These are phyloP conservation scores for Germaria angustata DNA, from an alignment of 2,888 invertebrate genomes.

Conservation along the genomic window DNA sequence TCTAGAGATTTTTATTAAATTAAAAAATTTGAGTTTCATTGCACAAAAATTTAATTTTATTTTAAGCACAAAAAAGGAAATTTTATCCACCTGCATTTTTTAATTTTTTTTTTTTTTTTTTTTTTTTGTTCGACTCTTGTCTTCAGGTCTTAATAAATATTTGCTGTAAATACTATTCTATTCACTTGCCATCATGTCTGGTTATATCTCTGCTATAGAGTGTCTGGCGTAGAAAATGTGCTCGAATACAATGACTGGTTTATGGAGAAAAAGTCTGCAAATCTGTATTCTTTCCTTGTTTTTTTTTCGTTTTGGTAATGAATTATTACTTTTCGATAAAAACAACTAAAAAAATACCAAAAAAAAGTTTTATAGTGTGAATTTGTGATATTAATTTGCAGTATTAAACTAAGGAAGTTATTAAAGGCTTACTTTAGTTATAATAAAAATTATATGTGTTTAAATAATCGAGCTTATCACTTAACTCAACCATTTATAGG, in stretches of 20 bases:
- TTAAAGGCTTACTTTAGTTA: background rate
- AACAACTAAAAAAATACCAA: conserved; percentile 45
- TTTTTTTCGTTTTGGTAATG: conserved; percentile 69
- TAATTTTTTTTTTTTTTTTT: background rate
- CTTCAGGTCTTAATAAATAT: conserved; percentile 40
- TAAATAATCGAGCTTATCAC: too few species aligned
- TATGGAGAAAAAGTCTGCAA: conserved; percentile 46
- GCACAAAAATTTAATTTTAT: conserved; percentile 11
- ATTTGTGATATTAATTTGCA: conserved; percentile 22
- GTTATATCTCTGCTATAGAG: conserved; percentile 40
- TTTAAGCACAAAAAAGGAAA: conserved; percentile 8
- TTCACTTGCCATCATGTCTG: conserved; percentile 52
- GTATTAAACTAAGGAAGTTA: background rate
- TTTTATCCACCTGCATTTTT: conserved; percentile 52
- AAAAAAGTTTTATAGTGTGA: conserved; percentile 41
- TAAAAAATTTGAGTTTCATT: conserved; percentile 39
- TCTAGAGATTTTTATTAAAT: conserved; percentile 56
- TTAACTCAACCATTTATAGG: too few species aligned
- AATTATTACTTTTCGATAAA: conserved; percentile 77
- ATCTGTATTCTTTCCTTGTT: conserved; percentile 53
- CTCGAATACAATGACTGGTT: conserved; percentile 51
- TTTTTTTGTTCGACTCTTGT: conserved; percentile 28
- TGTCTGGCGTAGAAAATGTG: conserved; percentile 54
- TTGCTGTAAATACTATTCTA: conserved; percentile 43
- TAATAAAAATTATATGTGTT: background rate